Base-by-base conservation (phyloP, 2,797 vertebrate species). In the Chelmon rostratus region DNA sequence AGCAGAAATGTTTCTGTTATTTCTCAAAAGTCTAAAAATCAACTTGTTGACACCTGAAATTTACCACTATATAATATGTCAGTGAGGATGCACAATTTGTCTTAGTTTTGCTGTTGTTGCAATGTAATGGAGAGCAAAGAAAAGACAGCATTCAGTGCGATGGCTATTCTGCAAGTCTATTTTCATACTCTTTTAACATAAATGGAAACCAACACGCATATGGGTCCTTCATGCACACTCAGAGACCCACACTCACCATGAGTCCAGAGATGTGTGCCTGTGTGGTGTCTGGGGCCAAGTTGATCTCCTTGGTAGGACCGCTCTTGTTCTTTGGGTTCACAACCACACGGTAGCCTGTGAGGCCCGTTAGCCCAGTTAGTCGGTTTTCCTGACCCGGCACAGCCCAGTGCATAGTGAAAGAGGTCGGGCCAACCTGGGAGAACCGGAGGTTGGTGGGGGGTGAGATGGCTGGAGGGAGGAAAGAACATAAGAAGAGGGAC, bases 291-390 rank as follows among this genome's bases (percentile, higher is more conserved):
- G 98, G 98, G 64, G 97, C 92, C 76, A 99, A 91, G 76, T 96
- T 97, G 74, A 99, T 95, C 90, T 99, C 97, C 76, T 98, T 98
- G 89, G 96, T 95, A 0, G 97, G 96, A 6, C 96, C 96, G 0
- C 94, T 95, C 91, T 97, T 97, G 80, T 96, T 96, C 92, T 98
- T 98, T 4, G 98, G 98, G 74, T 95, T 98, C 71, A 99, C 96
- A 82, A 97, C 92, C 63, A 99, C 97, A 3, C 96, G 96, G 89
- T 98, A 99, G n/a, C 98, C 97, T 0, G 97, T 97, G 75, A 99
- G 97, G 23, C 94, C 93, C 0, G 81, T 61, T 0, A 85, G 88
- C 37, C 97, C 97, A 6, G 94, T 97, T 21, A 99, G 95, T 28
- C 92, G 93, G 79, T 96, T 96, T 0, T 93, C 95, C 58, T 97